Evolutionary conservation across 2,797 vertebrate species (phyloP), one percentile per base, ranked within the genome.

Genomic region (Poecile montanus): DNA sequence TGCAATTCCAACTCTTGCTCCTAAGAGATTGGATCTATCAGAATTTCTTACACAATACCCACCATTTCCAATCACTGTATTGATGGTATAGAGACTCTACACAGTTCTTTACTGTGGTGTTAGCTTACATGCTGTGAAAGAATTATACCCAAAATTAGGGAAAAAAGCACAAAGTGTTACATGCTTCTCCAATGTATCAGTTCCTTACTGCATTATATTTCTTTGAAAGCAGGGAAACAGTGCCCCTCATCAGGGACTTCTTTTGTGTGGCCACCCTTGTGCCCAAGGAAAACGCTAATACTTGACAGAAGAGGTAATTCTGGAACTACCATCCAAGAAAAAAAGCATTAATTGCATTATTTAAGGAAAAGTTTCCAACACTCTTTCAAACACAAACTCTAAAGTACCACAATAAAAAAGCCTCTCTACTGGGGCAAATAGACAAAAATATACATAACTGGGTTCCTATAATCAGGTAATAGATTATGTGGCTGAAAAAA

Each of bases 181-280:
- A 44, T 0, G 2, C 13, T 76, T 50, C 57, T 63, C 18, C 70
- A 23, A 18, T 1, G 1, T 5, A 54, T 47, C 54, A 44, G 16
- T 25, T 80, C 15, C 18, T 58, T 75, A 47, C 17, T 51, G 25
- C 16, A 42, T 1, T 47, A 3, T 22, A 57, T 50, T 38, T 65
- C 30, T 22, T 65, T 38, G 4, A 20, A 65, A 75, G 36, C 10
- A 58, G 44, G 36, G 47, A 76, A 73, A 63, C 5, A 36, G 7
- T 20, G 13, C 9, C 73, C 26, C 32, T 60, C 12, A 0, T 11
- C 48, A 48, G 50, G 17, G 50, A 30, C 80, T n/a, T 77, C 78
- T 62, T 42, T 71, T 61, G 29, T 18, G 29, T 32, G n/a, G 38
- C 38, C 34, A 67, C 10, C 7, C 73, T 20, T n/a, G 22, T 26